A percentile compares a stretch with the other conserved stretches of the same genome.
These are phyloP conservation scores for Pyrgus malvae DNA, from an alignment of 2,888 invertebrate species.

Conservation along the genomic window DNA sequence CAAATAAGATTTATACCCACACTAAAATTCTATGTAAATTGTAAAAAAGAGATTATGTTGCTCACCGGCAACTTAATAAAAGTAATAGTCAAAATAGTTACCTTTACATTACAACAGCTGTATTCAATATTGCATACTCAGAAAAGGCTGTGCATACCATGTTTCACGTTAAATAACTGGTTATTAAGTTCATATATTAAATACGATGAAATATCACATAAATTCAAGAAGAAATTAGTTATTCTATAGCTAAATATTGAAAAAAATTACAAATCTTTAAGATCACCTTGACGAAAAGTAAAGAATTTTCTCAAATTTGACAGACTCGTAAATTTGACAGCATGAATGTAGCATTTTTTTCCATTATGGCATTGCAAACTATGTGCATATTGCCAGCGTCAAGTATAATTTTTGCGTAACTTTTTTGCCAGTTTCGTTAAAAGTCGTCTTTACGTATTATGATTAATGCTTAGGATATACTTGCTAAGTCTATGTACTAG, in stretches of 20 bases:
- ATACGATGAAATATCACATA: slow-evolving; percentile 17
- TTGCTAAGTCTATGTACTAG: too few species aligned
- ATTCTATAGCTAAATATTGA: slow-evolving; percentile 21
- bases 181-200: slow-evolving; percentile 32
- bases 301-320: too few species aligned
- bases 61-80: not conserved
- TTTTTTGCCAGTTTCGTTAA: too few species aligned
- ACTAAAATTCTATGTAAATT: not conserved
- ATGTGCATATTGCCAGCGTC: too few species aligned
- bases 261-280: slow-evolving; percentile 1
- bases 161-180: slow-evolving; percentile 46
- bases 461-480: too few species aligned
- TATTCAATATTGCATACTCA: slow-evolving; percentile 41
- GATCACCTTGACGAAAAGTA: slow-evolving; percentile 15
- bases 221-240: slow-evolving; percentile 6
- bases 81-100: slow-evolving; percentile 34
- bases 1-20: too few species aligned
- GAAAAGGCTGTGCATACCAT: slow-evolving; percentile 45
- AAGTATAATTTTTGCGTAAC: too few species aligned
- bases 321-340: too few species aligned
- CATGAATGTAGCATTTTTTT: too few species aligned
- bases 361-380: too few species aligned
- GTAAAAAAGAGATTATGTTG: not conserved
- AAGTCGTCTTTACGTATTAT: too few species aligned
- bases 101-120: slow-evolving; percentile 74